Base-by-base conservation (phyloP, 23 tunicate species). In the Phallusia fumigata region DNA sequence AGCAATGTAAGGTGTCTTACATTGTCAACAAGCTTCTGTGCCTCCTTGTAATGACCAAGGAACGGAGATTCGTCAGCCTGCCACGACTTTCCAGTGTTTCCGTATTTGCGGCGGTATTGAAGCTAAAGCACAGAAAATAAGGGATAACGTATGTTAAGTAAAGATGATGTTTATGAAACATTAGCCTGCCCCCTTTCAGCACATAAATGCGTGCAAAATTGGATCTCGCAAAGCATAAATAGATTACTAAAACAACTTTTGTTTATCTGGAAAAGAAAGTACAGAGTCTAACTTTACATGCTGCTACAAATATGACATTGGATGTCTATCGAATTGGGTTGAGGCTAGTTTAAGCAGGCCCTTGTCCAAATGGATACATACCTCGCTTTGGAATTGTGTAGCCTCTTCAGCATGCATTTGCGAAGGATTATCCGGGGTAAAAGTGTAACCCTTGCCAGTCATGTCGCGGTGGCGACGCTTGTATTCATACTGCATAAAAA, bases 31-130 rank as follows among this genome's bases (percentile, higher is more conserved):
- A 94, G 88, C 32, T 89, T 94, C 78, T 94, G 98, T 13, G 98
- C 98, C 53, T 88, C 98, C 65, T 85, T 83, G 65, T 47, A 94
- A 80, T 88, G 98, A 30, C 85, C 93, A 34, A 83, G 72, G 24
- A 83, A 64, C 30, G 92, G 98, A 19, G 97, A 82, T 10, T 88
- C 97, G 53, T 96, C 99, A 22, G 83, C 80, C 53, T 88, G 91
- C 97, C 97, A 91, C 21, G 99, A 65, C 65, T 96, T 96, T 16
- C 99, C 99, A n/a, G 81, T 85, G 73, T 94, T 94, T 78, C 75
- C 94, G 69, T 94, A 89, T 44, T 94, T 89, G 28, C 90, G 84
- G 3, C 93, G 88, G 79, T 94, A 94, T 80, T 82, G 93, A 28
- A 89, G 64, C 98, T 94, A 15, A n/a, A 79, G 50, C 84, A 51